Conservation (phyloP, 2,888 invertebrate species). For the Oscheius sp. region DNA sequence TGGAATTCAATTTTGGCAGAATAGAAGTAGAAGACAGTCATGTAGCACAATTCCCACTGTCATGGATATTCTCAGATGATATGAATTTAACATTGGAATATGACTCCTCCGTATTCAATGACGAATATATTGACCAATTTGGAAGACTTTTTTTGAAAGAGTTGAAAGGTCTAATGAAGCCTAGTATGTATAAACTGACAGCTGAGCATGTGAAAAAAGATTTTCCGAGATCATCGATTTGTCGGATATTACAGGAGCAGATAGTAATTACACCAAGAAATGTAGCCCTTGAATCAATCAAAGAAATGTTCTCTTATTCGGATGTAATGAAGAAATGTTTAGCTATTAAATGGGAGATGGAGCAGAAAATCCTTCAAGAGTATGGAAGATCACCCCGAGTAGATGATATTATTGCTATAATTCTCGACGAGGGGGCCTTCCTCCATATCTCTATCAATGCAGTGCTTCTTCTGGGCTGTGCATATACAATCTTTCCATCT, state of each 20-base stretch:
- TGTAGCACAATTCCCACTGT: slow-evolving; percentile 5
- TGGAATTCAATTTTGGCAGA: neutral
- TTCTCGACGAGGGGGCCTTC: neutral
- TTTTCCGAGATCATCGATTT: neutral
- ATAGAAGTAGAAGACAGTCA: neutral
- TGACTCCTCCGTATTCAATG: neutral
- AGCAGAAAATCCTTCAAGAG: neutral
- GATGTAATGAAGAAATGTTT: neutral
- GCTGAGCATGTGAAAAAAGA: neutral
- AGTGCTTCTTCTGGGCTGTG: slow-evolving; percentile 16
- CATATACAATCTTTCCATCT: neutral
- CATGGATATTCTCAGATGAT: slow-evolving; percentile 18
- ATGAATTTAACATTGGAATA: slow-evolving; percentile 1
- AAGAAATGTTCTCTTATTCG: neutral
- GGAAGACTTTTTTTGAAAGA: neutral
- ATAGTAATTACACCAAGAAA: too few species aligned
- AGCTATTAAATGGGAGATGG: neutral
- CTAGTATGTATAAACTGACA: neutral
- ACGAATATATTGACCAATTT: neutral
- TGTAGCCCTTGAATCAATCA: neutral
- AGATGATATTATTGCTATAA: slow-evolving; percentile 9
- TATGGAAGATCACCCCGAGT: neutral
- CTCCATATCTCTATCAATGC: slow-evolving; percentile 4
- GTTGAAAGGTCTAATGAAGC: neutral
- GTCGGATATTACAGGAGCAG: neutral